These are phyloP conservation scores for Callosobruchus maculatus DNA, from an alignment of 2,888 invertebrate genomes.

Conservation along the genomic window DNA sequence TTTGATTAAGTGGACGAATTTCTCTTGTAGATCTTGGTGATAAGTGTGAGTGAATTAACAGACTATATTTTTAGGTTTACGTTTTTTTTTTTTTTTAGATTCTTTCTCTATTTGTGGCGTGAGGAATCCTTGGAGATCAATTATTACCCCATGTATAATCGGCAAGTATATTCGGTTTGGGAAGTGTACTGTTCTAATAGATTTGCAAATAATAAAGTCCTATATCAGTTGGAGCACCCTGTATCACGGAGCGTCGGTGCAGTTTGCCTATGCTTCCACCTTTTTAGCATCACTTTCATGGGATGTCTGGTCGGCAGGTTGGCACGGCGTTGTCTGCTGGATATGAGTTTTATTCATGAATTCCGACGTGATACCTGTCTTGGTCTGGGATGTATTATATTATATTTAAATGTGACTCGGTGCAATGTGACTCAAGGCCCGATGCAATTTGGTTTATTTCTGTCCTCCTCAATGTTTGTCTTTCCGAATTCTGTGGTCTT, in stretches of 20 bases:
- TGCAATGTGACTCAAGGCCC: background rate
- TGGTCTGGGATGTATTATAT: background rate
- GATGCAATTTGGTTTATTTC: background rate
- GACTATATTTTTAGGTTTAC: too few species aligned
- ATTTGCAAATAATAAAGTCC: too few species aligned
- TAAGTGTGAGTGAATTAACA: too few species aligned
- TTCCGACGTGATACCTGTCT: background rate
- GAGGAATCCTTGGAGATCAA: too few species aligned
- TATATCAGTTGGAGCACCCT: background rate
- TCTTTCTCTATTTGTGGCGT: too few species aligned
- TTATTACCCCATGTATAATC: too few species aligned
- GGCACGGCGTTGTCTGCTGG: slow-evolving; percentile 22
- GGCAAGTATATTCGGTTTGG: too few species aligned
- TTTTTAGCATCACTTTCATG: background rate
- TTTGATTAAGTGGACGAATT: too few species aligned
- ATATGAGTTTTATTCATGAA: slow-evolving; percentile 33
- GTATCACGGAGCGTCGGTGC: background rate
- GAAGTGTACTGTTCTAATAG: too few species aligned
- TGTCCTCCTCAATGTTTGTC: background rate
- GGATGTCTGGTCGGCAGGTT: slow-evolving; percentile 2
- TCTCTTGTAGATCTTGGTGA: too few species aligned
- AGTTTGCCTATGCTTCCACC: background rate
- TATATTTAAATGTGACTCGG: background rate
- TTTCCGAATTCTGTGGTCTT: background rate
- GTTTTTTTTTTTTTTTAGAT: too few species aligned